phyloP scores from a whole-genome alignment of 2,888 invertebrate species.

The Smittia aterrima region DNA sequence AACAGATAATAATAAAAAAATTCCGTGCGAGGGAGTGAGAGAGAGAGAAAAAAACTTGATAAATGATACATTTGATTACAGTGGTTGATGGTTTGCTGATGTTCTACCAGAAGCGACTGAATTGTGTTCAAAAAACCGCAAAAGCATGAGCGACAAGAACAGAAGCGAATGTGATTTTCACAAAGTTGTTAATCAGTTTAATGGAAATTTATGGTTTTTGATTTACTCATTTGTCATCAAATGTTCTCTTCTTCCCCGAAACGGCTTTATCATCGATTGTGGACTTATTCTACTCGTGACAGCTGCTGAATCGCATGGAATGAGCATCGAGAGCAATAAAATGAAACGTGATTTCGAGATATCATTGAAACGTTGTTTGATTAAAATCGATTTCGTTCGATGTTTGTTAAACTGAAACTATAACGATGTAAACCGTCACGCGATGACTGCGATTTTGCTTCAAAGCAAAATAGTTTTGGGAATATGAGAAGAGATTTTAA shows the following conservation, averaged over 20 bases:
- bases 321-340: no score
- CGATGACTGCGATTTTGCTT: no score
- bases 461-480: no score
- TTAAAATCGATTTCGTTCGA: no score
- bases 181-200: slow-evolving; percentile 37
- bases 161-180: neutral
- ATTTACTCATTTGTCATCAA: slow-evolving; percentile 34
- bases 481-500: no score
- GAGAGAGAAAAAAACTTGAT: neutral
- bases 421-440: no score
- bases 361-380: no score
- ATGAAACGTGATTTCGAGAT: no score
- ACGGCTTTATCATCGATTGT: no score
- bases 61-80: slow-evolving; percentile 11
- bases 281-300: no score
- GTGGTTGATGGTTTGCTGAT: neutral
- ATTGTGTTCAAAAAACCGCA: slow-evolving; percentile 1
- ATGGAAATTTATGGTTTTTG: slow-evolving; percentile 36
- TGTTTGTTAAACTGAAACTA: no score
- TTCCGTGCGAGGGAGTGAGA: neutral
- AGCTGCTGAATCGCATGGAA: no score
- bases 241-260: neutral
- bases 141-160: neutral
- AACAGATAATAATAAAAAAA: neutral
- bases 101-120: neutral